Percentiles rank a stretch among this genome's conserved stretches.
Evolutionary conservation across 2,113 vertebrate genomes (phyloP).

Genomic region (Pycnonotus jocosus): DNA sequence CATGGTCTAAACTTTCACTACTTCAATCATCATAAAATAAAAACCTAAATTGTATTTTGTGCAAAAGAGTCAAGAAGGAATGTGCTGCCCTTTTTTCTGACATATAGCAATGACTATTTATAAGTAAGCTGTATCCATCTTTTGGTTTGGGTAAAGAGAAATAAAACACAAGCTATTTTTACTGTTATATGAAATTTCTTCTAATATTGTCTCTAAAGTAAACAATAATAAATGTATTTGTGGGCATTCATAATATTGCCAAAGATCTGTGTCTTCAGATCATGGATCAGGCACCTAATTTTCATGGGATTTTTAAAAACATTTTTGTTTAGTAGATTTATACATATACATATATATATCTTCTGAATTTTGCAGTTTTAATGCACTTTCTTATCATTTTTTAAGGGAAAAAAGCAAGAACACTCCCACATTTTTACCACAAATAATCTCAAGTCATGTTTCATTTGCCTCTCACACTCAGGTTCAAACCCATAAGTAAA

Average conservation of each 20-base stretch:
- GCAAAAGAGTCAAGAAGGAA: background rate
- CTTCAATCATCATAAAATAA: background rate
- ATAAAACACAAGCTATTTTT: background rate
- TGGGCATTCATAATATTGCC: background rate
- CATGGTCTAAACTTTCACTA: background rate
- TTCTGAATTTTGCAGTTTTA: background rate
- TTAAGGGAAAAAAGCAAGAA: background rate
- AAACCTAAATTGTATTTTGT: background rate
- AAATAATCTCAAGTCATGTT: background rate
- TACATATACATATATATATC: no score
- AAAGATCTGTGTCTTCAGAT: background rate
- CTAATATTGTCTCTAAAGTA: background rate
- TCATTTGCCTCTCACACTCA: background rate
- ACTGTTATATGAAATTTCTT: background rate
- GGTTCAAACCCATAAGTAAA: background rate
- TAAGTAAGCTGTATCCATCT: background rate
- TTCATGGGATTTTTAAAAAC: background rate
- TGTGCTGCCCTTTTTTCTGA: background rate
- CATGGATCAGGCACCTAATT: background rate
- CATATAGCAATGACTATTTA: background rate
- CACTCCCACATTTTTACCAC: background rate
- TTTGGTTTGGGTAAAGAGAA: background rate
- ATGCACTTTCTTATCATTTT: background rate
- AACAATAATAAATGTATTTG: background rate
- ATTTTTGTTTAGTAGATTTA: background rate